Evolutionary conservation across 1,140 invertebrate species (phyloP).

Genomic region (Protaetia brevitarsis): DNA sequence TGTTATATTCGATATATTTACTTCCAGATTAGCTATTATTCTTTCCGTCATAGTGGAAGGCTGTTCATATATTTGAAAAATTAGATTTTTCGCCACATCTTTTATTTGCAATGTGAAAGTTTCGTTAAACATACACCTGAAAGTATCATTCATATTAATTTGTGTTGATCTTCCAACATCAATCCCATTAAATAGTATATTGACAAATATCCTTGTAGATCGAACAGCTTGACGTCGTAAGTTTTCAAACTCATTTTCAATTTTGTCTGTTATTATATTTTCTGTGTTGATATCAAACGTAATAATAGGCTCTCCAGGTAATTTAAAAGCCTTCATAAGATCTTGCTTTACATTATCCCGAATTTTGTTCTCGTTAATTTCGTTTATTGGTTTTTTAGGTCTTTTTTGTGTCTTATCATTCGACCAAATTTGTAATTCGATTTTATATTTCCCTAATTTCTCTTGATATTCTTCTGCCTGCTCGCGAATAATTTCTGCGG

Average conservation of each 20-base stretch:
- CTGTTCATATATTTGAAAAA: slow-evolving; percentile 29
- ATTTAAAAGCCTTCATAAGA: slow-evolving; percentile 47
- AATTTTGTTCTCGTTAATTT: slow-evolving; percentile 36
- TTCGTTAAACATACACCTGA: slow-evolving; percentile 30
- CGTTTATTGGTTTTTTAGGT: slow-evolving; percentile 40
- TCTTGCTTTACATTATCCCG: slow-evolving; percentile 41
- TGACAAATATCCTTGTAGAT: slow-evolving; percentile 42
- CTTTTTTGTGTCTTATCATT: slow-evolving; percentile 28
- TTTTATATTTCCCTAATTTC: slow-evolving; percentile 27
- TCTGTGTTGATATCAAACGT: slow-evolving; percentile 44
- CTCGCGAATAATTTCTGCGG: slow-evolving; percentile 36
- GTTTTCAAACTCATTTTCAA: slow-evolving; percentile 33
- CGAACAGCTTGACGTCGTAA: slow-evolving; percentile 42
- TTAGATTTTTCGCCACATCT: slow-evolving; percentile 22
- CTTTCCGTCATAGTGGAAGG: slow-evolving; percentile 29
- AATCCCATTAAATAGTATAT: slow-evolving; percentile 40
- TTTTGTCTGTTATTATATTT: slow-evolving; percentile 28
- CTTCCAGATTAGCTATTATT: slow-evolving; percentile 30
- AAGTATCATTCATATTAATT: slow-evolving; percentile 30
- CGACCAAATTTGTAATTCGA: slow-evolving; percentile 24
- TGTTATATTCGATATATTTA: slow-evolving; percentile 28
- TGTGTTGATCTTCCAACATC: slow-evolving; percentile 42
- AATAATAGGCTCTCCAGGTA: slow-evolving; percentile 53
- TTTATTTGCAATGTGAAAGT: slow-evolving; percentile 27
- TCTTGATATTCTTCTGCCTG: slow-evolving; percentile 38